A percentile compares a stretch with the other conserved stretches of the same genome.
These are phyloP conservation scores for Epirrhoe tristata DNA, from an alignment of 2,888 invertebrate species.

Conservation along the genomic window DNA sequence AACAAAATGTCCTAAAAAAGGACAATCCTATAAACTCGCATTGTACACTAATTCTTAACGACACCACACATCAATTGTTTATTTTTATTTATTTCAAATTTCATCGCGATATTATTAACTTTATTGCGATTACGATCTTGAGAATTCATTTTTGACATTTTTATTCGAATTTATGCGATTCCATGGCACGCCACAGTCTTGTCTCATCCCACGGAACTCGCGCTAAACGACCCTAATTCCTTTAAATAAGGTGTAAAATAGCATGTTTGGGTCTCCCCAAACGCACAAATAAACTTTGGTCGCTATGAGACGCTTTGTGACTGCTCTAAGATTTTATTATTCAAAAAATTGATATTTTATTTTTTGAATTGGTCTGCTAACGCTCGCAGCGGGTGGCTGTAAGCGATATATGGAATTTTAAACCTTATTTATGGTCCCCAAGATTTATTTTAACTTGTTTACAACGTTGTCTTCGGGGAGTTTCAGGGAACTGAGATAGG, in stretches of 20 bases:
- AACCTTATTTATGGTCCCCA: conserved; percentile 52
- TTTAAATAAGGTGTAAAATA: conserved; percentile 58
- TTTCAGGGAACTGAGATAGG: conserved; percentile 73
- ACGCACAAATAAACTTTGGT: conserved; percentile 53
- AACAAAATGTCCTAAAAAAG: conserved; percentile 39
- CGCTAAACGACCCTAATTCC: conserved; percentile 48
- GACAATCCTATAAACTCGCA: conserved; percentile 55
- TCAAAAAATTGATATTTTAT: conserved; percentile 83
- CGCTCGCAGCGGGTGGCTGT: conserved; percentile 77
- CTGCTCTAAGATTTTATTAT: conserved; percentile 83
- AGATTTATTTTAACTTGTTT: conserved; percentile 52
- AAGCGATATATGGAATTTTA: conserved; percentile 46
- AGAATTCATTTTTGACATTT: conserved; percentile 83
- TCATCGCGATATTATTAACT: conserved; percentile 83
- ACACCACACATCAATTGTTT: conserved; percentile 69
- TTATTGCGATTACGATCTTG: conserved; percentile 84
- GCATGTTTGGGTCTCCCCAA: conserved; percentile 40
- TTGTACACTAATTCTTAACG: conserved; percentile 77
- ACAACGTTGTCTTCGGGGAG: conserved; percentile 57
- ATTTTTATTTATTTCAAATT: conserved; percentile 80
- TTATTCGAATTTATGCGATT: conserved; percentile 83
- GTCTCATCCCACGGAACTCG: conserved; percentile 29
- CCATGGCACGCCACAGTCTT: conserved; percentile 57
- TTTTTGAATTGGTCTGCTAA: conserved; percentile 80
- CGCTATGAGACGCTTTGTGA: conserved; percentile 71